Evolutionary conservation across 2,888 invertebrate genomes (phyloP).

Genomic region (Pedicia rivosa): DNA sequence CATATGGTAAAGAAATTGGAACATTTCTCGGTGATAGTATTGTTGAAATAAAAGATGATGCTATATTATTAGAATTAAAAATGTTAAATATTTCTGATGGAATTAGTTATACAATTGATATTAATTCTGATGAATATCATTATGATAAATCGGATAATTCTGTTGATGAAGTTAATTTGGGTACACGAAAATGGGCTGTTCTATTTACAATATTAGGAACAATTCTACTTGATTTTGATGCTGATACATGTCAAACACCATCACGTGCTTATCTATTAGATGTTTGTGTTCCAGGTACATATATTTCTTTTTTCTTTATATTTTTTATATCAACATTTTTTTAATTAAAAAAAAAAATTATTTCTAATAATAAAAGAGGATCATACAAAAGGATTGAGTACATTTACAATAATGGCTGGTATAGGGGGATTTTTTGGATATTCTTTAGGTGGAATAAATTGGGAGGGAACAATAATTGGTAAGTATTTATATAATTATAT

Average conservation of each 20-base stretch:
- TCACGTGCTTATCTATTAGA: constrained; percentile 45
- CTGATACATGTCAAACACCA: constrained; percentile 48
- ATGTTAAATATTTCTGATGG: too few relatives aligned
- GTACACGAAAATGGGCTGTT: constrained; percentile 28
- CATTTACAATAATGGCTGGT: constrained; percentile 47
- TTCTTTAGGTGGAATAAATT: constrained; percentile 38
- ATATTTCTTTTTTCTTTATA: too few relatives aligned
- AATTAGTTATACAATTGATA: not conserved
- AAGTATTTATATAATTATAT: constrained; percentile 14
- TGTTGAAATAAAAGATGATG: not conserved
- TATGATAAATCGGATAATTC: too few relatives aligned
- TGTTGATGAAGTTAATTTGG: too few relatives aligned
- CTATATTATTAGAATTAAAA: not conserved
- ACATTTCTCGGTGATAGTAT: constrained; percentile 31
- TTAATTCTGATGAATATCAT: not conserved
- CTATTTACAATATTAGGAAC: constrained; percentile 42
- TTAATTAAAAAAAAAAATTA: constrained; percentile 8
- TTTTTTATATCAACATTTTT: not conserved
- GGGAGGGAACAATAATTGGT: constrained; percentile 35
- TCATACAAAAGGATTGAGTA: constrained; percentile 41
- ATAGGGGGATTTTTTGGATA: constrained; percentile 45
- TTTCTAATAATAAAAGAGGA: too few relatives aligned
- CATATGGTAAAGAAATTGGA: constrained; percentile 40
- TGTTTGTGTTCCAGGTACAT: constrained; percentile 34
- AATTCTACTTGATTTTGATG: constrained; percentile 43